Percentiles rank a stretch among this genome's conserved stretches.
phyloP scores from a whole-genome alignment of 2,888 invertebrate species.

The Tetranychus piercei region DNA sequence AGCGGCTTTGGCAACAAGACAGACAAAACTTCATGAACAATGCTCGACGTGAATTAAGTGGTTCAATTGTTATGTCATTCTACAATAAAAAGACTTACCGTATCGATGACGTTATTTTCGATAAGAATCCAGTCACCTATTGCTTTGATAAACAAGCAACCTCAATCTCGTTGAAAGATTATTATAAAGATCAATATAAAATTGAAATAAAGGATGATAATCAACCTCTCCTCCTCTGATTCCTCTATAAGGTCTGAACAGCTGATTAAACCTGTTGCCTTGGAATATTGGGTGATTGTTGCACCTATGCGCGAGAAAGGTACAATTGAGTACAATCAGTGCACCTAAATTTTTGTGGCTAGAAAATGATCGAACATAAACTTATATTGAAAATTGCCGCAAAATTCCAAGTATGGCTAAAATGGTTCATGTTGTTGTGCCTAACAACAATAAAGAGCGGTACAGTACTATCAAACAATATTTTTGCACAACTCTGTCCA shows the following conservation, averaged over 20 bases:
- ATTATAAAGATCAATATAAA: slow-evolving; percentile 38
- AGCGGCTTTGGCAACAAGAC: not conserved
- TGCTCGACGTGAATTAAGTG: slow-evolving; percentile 29
- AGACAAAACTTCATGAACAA: slow-evolving; percentile 29
- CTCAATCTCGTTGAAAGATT: not conserved
- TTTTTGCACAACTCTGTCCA: slow-evolving; percentile 47
- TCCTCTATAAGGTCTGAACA: slow-evolving; percentile 41
- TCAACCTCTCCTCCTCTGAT: slow-evolving; percentile 76
- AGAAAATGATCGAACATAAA: slow-evolving; percentile 9
- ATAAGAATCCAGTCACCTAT: slow-evolving; percentile 31
- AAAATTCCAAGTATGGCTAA: slow-evolving; percentile 28
- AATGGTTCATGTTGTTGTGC: slow-evolving; percentile 41
- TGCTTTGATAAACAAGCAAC: not conserved
- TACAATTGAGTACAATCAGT: slow-evolving; percentile 28
- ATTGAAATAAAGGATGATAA: slow-evolving; percentile 42
- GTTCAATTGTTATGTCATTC: slow-evolving; percentile 34
- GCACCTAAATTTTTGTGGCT: slow-evolving; percentile 29
- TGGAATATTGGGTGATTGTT: slow-evolving; percentile 32
- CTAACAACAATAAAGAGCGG: slow-evolving; percentile 49
- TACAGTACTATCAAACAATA: slow-evolving; percentile 79
- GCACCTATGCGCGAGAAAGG: slow-evolving; percentile 27
- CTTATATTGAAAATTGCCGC: slow-evolving; percentile 12
- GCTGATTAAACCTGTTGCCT: slow-evolving; percentile 25
- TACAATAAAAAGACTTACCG: slow-evolving; percentile 39
- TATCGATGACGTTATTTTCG: slow-evolving; percentile 36